Evolutionary conservation across 2,888 invertebrate species (phyloP).

Genomic region (Aleiodes alternator): DNA sequence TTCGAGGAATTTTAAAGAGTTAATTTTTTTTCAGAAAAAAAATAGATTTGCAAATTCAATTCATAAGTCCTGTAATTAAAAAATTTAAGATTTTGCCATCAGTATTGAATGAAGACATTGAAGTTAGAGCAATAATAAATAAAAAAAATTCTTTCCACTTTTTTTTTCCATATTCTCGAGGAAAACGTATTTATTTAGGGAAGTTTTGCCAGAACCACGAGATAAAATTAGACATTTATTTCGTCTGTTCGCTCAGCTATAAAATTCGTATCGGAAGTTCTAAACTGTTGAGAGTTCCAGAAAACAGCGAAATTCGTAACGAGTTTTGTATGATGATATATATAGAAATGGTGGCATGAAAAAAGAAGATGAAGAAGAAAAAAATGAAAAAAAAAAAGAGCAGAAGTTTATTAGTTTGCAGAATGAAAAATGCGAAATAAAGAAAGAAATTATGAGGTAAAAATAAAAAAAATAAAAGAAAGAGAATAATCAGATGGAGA

Average conservation of each 20-base stretch:
- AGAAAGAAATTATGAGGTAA: not conserved
- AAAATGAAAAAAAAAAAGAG: not conserved
- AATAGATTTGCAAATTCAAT: no score
- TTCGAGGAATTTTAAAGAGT: not conserved
- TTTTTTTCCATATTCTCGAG: no score
- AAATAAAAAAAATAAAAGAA: not conserved
- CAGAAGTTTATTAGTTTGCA: not conserved
- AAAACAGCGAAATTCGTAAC: not conserved
- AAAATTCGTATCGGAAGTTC: constrained; percentile 40
- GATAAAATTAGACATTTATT: constrained; percentile 32
- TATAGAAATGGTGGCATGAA: not conserved
- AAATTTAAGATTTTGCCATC: no score
- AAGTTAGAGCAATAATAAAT: no score
- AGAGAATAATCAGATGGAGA: not conserved
- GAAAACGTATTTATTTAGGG: no score
- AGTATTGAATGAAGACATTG: no score
- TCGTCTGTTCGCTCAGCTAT: constrained; percentile 30
- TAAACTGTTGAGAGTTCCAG: constrained; percentile 20
- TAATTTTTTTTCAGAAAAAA: not conserved
- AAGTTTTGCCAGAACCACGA: not conserved
- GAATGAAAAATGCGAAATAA: not conserved
- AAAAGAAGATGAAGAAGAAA: not conserved
- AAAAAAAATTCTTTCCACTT: no score
- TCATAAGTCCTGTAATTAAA: no score
- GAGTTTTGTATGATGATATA: no score